Conservation (phyloP, 1,140 invertebrate species). For the silkworm (Bombyx mori) region ASM3026992v2 NC_085119.1:8747001-8747500, state of each 20-base stretch:
- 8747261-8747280: slow-evolving; percentile 70
- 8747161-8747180: slow-evolving; percentile 29
- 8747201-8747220: slow-evolving; percentile 68
- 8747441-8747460: not conserved
- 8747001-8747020: no score
- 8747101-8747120: no score
- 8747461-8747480: not conserved
- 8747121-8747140: no score
- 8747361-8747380: slow-evolving; percentile 69
- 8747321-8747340: slow-evolving; percentile 71
- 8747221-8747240: slow-evolving; percentile 60
- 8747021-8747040: no score
- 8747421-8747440: slow-evolving; percentile 28
- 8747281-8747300: slow-evolving; percentile 70
- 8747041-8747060: no score
- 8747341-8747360: slow-evolving; percentile 69
- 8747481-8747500: no score
- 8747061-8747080: no score
- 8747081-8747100: no score
- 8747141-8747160: no score
- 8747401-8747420: slow-evolving; percentile 51
- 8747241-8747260: slow-evolving; percentile 71
- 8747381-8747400: slow-evolving; percentile 57
- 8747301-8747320: slow-evolving; percentile 72
- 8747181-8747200: slow-evolving; percentile 68